These are phyloP conservation scores for Antechinus stuartii DNA, from an alignment of 2,113 vertebrate genomes.

Conservation along the genomic window DNA sequence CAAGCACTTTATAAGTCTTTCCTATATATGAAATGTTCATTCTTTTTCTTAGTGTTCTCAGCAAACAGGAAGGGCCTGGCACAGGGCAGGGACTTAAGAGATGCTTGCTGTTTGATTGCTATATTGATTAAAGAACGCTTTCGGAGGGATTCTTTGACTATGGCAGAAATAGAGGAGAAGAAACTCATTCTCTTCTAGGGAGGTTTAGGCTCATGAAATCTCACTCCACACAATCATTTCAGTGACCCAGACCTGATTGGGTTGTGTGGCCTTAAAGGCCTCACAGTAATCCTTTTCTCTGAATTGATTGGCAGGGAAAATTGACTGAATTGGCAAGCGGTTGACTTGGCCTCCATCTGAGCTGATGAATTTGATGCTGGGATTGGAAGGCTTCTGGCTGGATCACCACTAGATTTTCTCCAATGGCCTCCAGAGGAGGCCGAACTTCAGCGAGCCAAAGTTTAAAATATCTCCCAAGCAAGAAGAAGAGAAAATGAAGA, in stretches of 20 bases:
- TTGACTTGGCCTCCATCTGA: background rate
- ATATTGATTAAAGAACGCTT: background rate
- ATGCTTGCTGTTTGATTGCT: background rate
- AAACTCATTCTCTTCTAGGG: background rate
- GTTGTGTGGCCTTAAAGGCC: background rate
- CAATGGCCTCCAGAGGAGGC: background rate
- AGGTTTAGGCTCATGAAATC: background rate
- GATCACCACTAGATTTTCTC: background rate
- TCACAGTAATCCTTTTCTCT: background rate
- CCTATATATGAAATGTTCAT: background rate
- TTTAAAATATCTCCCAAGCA: background rate
- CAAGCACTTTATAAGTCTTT: background rate
- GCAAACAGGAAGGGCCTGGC: background rate
- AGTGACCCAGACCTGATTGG: background rate
- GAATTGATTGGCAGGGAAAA: background rate
- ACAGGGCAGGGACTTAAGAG: background rate
- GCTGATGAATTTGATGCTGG: background rate
- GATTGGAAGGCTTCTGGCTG: background rate
- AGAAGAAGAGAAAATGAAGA: background rate
- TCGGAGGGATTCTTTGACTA: background rate
- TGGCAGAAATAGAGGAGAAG: background rate
- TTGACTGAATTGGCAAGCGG: background rate
- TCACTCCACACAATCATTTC: background rate
- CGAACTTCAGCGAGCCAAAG: background rate
- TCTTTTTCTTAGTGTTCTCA: background rate